Percentiles rank a stretch among this genome's conserved stretches.
phyloP scores from a whole-genome alignment of 2,113 vertebrate species.

The Equus przewalskii region DNA sequence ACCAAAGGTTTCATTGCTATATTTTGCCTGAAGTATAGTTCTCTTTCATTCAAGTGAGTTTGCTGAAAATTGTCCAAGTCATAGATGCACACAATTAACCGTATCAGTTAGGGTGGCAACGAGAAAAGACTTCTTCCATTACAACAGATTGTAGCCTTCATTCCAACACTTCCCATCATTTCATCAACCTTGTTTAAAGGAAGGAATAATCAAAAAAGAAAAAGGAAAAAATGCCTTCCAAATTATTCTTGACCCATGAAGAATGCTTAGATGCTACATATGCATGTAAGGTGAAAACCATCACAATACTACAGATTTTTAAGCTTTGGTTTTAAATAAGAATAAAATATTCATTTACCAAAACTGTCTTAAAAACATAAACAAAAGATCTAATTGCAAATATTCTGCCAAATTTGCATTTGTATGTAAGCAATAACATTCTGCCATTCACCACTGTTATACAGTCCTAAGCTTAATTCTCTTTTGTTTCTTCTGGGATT shows the following conservation, averaged over 20 bases:
- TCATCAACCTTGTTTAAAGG: slow-evolving; percentile 4
- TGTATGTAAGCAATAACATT: background rate
- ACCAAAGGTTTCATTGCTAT: slow-evolving; percentile 62
- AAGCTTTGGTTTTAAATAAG: background rate
- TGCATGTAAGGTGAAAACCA: background rate
- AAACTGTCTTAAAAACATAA: background rate
- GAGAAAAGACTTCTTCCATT: slow-evolving; percentile 49
- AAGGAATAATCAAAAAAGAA: background rate
- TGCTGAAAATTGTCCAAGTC: slow-evolving; percentile 61
- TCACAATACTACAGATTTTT: background rate
- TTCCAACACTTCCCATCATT: background rate
- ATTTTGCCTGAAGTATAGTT: slow-evolving; percentile 62
- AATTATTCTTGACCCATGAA: background rate
- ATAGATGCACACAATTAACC: slow-evolving; percentile 38
- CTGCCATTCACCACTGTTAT: background rate
- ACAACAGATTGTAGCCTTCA: background rate
- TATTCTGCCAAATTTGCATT: background rate
- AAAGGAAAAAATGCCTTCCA: background rate
- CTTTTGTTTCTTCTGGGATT: background rate
- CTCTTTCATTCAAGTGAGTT: slow-evolving; percentile 22
- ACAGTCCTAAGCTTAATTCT: background rate
- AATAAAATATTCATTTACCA: background rate
- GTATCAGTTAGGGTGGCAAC: background rate
- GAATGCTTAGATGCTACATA: background rate
- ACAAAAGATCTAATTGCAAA: background rate